A percentile compares a stretch with the other conserved stretches of the same genome.
These are phyloP conservation scores for Caenorhabditis sulstoni DNA, from an alignment of 2,888 invertebrate species.

Conservation along the genomic window DNA sequence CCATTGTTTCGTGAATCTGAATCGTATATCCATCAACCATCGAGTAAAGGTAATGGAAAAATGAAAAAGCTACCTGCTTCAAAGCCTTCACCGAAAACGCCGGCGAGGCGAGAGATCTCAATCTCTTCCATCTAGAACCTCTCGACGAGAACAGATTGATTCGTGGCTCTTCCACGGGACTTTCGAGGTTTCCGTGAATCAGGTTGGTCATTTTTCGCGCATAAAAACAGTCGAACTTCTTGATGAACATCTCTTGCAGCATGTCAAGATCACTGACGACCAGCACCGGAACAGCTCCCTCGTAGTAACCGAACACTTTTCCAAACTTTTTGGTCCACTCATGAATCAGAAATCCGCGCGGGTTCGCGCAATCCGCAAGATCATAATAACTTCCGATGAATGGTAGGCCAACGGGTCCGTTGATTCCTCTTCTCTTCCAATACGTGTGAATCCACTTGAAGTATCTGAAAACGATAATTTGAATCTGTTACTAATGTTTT, in stretches of 20 bases:
- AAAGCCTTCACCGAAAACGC: conserved; percentile 82
- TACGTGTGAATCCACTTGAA: conserved; percentile 61
- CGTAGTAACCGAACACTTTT: conserved; percentile 67
- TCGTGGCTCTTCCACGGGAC: conserved; percentile 53
- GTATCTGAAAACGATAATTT: conserved; percentile 20
- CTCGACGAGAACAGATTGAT: conserved; percentile 81
- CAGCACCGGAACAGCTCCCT: conserved; percentile 74
- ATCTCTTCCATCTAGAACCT: conserved; percentile 83
- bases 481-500: neutral
- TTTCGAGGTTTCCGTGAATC: conserved; percentile 71
- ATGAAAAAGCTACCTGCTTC: conserved; percentile 65
- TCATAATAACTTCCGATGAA: conserved; percentile 68
- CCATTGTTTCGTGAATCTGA: conserved; percentile 62
- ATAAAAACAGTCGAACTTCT: conserved; percentile 82
- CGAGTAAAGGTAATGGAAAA: neutral
- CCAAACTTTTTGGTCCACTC: conserved; percentile 75
- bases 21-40: neutral
- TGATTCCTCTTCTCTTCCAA: conserved; percentile 73
- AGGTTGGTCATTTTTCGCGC: conserved; percentile 78
- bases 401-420: conserved; percentile 66
- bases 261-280: conserved; percentile 81
- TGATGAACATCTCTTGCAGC: conserved; percentile 81
- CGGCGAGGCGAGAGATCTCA: conserved; percentile 82
- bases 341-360: conserved; percentile 54
- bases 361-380: conserved; percentile 50